phyloP scores from a whole-genome alignment of 1,140 invertebrate genomes.

The Venturia canescens region DNA sequence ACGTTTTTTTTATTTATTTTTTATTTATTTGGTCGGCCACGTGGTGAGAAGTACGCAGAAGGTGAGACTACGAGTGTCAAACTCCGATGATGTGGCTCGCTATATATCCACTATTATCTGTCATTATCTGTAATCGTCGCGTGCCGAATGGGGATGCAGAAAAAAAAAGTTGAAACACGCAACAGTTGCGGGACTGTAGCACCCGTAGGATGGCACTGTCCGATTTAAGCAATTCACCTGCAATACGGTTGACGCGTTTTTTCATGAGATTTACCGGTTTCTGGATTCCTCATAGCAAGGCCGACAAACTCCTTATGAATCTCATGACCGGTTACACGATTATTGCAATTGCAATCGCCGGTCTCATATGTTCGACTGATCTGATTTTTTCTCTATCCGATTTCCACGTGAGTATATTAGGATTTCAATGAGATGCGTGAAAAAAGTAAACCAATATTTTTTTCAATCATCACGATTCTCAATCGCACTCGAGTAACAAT shows the following conservation, averaged over 20 bases:
- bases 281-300: slow-evolving; percentile 6
- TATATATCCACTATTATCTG: not conserved
- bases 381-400: not conserved
- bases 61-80: not conserved
- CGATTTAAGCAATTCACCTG: not conserved
- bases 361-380: not conserved
- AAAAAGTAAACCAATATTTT: too few species aligned
- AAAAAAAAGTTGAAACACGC: not conserved
- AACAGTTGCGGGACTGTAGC: not conserved
- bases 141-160: not conserved
- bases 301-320: slow-evolving; percentile 20
- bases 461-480: too few species aligned
- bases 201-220: not conserved
- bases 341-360: not conserved
- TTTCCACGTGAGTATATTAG: slow-evolving; percentile 24
- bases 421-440: too few species aligned
- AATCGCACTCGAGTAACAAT: too few species aligned
- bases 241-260: slow-evolving; percentile 24
- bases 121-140: slow-evolving; percentile 1
- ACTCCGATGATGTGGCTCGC: not conserved
- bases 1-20: not conserved
- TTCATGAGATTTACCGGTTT: slow-evolving; percentile 39
- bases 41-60: not conserved
- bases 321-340: slow-evolving; percentile 1
- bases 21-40: not conserved